These are phyloP conservation scores for Orchesella flavescens DNA, from an alignment of 2,888 invertebrate species.

Conservation along the genomic window DNA sequence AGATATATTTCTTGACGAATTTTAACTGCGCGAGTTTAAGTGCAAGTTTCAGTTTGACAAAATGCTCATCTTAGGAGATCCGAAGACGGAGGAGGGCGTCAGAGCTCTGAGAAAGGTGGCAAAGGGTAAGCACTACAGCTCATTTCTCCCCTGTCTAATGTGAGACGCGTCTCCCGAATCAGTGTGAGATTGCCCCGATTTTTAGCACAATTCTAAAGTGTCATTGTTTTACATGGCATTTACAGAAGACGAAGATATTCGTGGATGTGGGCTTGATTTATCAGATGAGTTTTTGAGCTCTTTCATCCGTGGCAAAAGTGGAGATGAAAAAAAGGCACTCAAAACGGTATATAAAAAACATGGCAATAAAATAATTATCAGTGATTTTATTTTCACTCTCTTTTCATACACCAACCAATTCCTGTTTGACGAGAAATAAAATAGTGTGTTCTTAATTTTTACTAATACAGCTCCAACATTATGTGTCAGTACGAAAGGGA, in stretches of 20 bases:
- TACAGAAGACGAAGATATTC: conserved; percentile 54
- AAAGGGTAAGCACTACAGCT: conserved; percentile 26
- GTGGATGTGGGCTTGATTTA: conserved; percentile 44
- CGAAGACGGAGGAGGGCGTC: conserved; percentile 29
- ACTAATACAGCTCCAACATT: conserved; percentile 39
- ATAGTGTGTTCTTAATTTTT: too few relatives aligned
- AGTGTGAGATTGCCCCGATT: neutral
- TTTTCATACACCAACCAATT: neutral
- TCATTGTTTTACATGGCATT: conserved; percentile 3
- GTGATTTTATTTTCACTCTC: neutral
- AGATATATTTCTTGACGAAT: neutral
- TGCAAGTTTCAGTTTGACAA: conserved; percentile 13
- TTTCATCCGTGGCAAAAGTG: conserved; percentile 43
- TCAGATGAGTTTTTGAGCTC: conserved; percentile 54
- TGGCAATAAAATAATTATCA: too few relatives aligned
- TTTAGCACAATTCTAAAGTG: neutral
- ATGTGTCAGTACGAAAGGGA: conserved; percentile 43
- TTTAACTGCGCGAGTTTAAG: neutral
- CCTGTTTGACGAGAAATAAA: neutral
- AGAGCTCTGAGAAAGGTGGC: conserved; percentile 19
- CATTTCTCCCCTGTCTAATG: neutral
- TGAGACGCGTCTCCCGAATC: neutral
- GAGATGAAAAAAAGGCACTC: conserved; percentile 53
- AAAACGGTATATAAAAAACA: conserved; percentile 34
- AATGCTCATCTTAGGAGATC: conserved; percentile 49